These are phyloP conservation scores for Sphaerophoria taeniata DNA, from an alignment of 2,888 invertebrate species.

Conservation along the genomic window DNA sequence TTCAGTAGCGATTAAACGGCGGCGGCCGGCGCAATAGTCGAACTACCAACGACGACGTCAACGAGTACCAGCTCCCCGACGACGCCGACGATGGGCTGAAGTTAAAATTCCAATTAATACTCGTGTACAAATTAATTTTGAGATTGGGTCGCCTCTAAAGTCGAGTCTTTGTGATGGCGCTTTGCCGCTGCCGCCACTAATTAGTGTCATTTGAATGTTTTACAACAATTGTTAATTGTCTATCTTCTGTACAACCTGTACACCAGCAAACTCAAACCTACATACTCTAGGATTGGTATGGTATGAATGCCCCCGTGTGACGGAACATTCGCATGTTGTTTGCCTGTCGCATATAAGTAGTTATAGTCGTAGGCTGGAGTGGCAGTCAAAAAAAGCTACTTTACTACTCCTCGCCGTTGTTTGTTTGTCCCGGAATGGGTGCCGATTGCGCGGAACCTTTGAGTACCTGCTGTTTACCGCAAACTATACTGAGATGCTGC, in stretches of 20 bases:
- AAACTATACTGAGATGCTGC: slow-evolving; percentile 9
- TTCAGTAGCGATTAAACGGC: background rate
- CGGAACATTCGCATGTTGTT: slow-evolving; percentile 69
- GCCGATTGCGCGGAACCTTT: slow-evolving; percentile 73
- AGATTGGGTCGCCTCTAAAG: slow-evolving; percentile 41
- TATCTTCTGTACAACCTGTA: background rate
- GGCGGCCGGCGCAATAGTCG: too few relatives aligned
- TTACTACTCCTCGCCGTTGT: slow-evolving; percentile 56
- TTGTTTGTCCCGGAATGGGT: slow-evolving; percentile 56
- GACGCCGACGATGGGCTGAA: background rate
- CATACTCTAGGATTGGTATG: too few relatives aligned
- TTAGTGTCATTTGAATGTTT: slow-evolving; percentile 78
- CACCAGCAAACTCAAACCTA: background rate
- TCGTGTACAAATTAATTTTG: slow-evolving; percentile 72
- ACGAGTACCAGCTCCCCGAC: too few relatives aligned
- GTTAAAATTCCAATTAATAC: slow-evolving; percentile 72
- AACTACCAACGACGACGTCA: too few relatives aligned
- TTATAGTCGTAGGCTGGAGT: slow-evolving; percentile 11
- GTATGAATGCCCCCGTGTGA: slow-evolving; percentile 15
- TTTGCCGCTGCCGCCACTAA: slow-evolving; percentile 75
- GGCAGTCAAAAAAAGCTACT: slow-evolving; percentile 42
- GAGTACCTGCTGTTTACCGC: slow-evolving; percentile 14
- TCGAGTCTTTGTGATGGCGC: slow-evolving; percentile 46
- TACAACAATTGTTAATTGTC: slow-evolving; percentile 77
- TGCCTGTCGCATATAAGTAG: slow-evolving; percentile 58